Conservation (phyloP, 2,888 invertebrate species). For the Morpho helenor region DNA sequence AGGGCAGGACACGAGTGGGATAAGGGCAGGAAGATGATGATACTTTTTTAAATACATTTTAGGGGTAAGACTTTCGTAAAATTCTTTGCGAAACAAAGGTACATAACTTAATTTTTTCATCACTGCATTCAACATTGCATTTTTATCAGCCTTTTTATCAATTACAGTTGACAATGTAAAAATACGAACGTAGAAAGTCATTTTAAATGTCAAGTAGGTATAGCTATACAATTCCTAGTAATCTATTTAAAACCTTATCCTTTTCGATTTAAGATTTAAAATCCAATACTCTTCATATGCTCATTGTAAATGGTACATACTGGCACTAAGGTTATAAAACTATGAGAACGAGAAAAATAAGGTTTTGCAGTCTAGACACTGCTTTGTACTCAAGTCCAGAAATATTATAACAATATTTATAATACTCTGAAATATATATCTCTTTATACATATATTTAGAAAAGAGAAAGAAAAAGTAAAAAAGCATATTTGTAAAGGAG, state of each 20-base stretch:
- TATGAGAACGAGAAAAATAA: conserved; percentile 16
- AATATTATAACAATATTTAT: conserved; percentile 3
- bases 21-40: no score
- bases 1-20: no score
- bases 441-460: no score
- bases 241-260: conserved; percentile 1
- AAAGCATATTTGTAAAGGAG: no score
- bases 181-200: conserved; percentile 15
- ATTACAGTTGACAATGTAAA: conserved; percentile 17
- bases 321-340: conserved; percentile 21
- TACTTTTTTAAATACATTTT: no score
- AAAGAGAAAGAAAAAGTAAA: no score
- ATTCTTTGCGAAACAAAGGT: no score
- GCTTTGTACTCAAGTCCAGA: conserved; percentile 7
- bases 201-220: conserved; percentile 19
- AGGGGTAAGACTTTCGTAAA: no score
- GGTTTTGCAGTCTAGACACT: conserved; percentile 18
- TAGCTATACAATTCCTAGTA: neutral
- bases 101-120: no score
- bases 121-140: neutral
- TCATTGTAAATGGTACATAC: conserved; percentile 13
- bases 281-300: neutral
- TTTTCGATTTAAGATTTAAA: neutral
- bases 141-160: neutral
- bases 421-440: neutral